Base-by-base conservation (phyloP, 2,113 vertebrate genomes). In the Eptesicus fuscus region DNA sequence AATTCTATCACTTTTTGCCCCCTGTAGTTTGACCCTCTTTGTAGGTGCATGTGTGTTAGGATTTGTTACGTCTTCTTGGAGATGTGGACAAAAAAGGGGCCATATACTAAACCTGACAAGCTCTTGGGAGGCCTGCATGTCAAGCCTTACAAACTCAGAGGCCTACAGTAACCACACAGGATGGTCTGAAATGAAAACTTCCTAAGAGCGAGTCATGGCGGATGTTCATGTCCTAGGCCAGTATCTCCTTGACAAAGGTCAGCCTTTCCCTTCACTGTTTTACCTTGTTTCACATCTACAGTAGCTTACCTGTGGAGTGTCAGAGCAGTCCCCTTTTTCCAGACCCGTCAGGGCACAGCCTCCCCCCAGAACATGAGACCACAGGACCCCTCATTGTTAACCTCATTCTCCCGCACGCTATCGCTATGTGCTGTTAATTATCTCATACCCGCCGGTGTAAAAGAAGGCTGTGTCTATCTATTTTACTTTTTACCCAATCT, bases 361-460 rank as follows among this genome's bases (percentile, higher is more conserved):
- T 20, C 28, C 42, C 16, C 9, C 73, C 16, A 10, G 71, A 18
- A 5, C 28, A 10, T 1, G 2, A 32, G 44, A n/a, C 16, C 42
- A 49, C 30, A 6, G 44, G 18, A 3, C 44, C 44, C 9, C 42
- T 32, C 44, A 7, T 3, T 28, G 42, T 18, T 9, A 1, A 1
- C 13, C 37, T 4, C 28, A 16, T 16, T 30, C 73, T 32, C 42
- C 73, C 42, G 2, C 73, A 76, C 2, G 0, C 42, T 30, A 2
- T 17, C 25, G 4, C 28, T 47, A 7, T 1, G 40, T 18, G 14
- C 28, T 9, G 28, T 32, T 9, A 28, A 1, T 44, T 20, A 1
- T n/a, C 44, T 16, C 5, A 10, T 20, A 1, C 17, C 73, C 8
- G 2, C 73, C 28, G 0, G 0, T 6, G 73, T 30, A 6, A 17